Percentiles rank a stretch among this genome's conserved stretches.
phyloP scores from a whole-genome alignment of 1,140 invertebrate genomes.

The Phymorhynchus buccinoides region DNA sequence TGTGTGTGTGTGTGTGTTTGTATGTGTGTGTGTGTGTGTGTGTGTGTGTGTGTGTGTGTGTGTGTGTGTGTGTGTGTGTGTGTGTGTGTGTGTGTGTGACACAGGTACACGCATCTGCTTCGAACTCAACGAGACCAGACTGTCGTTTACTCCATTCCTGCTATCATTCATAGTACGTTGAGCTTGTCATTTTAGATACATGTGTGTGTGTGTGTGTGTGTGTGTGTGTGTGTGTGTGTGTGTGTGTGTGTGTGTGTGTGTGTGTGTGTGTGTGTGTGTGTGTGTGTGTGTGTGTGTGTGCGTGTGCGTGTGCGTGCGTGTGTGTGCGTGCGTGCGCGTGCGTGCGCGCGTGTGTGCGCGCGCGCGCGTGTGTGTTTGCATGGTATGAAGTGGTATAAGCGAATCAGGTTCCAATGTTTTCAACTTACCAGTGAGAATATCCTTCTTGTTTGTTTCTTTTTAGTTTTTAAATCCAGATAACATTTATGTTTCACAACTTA shows the following conservation, averaged over 20 bases:
- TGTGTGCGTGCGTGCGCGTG: background rate
- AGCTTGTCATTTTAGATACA: too few relatives aligned
- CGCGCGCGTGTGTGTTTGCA: background rate
- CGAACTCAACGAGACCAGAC: too few relatives aligned
- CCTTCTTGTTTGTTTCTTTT: too few relatives aligned
- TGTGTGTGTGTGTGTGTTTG: background rate
- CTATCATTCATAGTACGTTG: too few relatives aligned
- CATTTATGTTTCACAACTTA: too few relatives aligned
- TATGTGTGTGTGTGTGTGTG: background rate
- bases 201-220: background rate
- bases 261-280: background rate
- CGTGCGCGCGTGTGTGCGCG: background rate
- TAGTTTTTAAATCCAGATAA: too few relatives aligned
- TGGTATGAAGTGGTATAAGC: too few relatives aligned
- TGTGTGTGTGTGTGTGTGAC: background rate
- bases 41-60: background rate
- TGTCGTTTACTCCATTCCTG: too few relatives aligned
- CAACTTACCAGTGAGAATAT: too few relatives aligned
- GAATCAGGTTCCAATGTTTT: too few relatives aligned
- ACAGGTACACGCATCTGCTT: too few relatives aligned
- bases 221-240: too few relatives aligned
- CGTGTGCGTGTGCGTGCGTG: background rate
- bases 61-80: background rate
- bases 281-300: constrained; percentile 10
- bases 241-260: background rate